These are phyloP conservation scores for Pseudomugil gertrudae DNA, from an alignment of 2,797 vertebrate genomes.

Conservation along the genomic window DNA sequence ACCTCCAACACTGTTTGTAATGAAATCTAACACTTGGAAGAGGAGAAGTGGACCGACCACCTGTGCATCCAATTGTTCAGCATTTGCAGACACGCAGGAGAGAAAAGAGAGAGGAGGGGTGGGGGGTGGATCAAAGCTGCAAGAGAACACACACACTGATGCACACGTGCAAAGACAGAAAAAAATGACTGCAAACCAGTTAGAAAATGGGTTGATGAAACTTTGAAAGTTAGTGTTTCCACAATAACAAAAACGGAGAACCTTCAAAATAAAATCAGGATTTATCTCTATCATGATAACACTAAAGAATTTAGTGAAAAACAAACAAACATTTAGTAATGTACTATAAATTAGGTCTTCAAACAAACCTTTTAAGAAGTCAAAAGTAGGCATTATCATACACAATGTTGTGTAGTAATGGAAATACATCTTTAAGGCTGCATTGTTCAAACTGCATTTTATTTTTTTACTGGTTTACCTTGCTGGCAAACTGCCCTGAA, in stretches of 20 bases:
- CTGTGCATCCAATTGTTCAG: conserved; percentile 75
- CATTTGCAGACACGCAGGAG: conserved; percentile 58
- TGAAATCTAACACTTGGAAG: conserved; percentile 82
- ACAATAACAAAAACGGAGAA: conserved; percentile 12
- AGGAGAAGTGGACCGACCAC: conserved; percentile 76
- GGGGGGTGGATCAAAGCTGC: conserved; percentile 38
- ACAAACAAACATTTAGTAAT: no score
- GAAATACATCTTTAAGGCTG: no score
- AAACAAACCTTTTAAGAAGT: no score
- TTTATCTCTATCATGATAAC: no score
- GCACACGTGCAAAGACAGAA: conserved; percentile 17
- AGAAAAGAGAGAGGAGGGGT: conserved; percentile 34
- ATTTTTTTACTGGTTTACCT: no score
- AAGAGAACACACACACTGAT: conserved; percentile 22
- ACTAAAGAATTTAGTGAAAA: no score
- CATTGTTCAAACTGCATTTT: no score
- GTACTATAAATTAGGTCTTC: no score
- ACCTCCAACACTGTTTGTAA: conserved; percentile 78
- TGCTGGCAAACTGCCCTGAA: no score
- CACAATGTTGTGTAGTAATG: no score
- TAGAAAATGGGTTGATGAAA: background rate
- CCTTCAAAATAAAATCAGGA: background rate
- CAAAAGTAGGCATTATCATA: no score
- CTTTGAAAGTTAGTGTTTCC: conserved; percentile 6
- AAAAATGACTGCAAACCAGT: conserved; percentile 18